Evolutionary conservation across 1,140 invertebrate species (phyloP).

Genomic region (Muscidifurax raptorellus): DNA sequence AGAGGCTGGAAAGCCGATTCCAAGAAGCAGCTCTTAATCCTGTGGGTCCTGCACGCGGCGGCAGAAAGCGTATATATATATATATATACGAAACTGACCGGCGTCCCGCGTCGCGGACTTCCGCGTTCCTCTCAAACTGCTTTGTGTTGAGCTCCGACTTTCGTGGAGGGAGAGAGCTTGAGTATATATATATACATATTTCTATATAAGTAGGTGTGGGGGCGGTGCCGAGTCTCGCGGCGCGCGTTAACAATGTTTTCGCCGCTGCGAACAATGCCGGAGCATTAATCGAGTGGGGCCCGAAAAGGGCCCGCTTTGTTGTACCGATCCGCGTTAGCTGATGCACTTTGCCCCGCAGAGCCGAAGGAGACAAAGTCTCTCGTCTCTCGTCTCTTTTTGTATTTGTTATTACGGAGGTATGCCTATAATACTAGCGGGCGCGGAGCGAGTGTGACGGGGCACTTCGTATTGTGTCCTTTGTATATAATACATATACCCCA

Average conservation of each 20-base stretch:
- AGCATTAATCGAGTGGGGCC: background rate
- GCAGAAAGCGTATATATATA: no score
- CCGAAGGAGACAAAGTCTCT: no score
- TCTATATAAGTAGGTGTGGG: no score
- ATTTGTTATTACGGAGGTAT: no score
- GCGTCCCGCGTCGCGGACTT: conserved; percentile 58
- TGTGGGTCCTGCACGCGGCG: conserved; percentile 31
- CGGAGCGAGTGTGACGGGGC: background rate
- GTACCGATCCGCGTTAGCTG: no score
- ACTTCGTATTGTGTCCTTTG: background rate
- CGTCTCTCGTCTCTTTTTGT: no score
- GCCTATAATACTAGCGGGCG: no score
- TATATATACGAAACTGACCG: conserved; percentile 45
- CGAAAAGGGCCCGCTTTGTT: background rate
- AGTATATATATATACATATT: no score
- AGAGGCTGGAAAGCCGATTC: background rate
- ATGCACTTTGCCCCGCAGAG: no score
- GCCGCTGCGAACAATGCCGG: background rate
- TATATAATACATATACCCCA: no score
- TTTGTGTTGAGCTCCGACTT: background rate
- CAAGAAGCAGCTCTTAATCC: conserved; percentile 17
- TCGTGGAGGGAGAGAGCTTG: no score
- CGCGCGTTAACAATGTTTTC: conserved; percentile 26
- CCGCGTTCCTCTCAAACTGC: conserved; percentile 55
- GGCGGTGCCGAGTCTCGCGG: background rate